phyloP scores from a whole-genome alignment of 2,113 vertebrate species.

The Pangasianodon hypophthalmus region DNA sequence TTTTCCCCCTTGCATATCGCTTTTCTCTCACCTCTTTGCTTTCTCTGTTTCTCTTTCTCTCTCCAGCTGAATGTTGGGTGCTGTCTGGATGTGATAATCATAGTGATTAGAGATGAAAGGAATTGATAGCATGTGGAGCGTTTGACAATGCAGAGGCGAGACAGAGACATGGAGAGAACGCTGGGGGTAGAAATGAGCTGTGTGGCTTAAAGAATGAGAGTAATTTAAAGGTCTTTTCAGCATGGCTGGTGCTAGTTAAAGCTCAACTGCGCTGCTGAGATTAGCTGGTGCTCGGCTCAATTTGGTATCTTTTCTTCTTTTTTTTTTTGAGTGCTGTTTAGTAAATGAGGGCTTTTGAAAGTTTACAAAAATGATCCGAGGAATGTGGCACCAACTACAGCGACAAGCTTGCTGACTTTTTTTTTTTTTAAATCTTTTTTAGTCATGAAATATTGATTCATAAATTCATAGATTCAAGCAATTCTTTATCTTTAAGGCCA shows the following conservation, averaged over 20 bases:
- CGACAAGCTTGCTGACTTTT: not conserved
- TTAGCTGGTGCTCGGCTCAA: not conserved
- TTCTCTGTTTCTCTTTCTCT: not conserved
- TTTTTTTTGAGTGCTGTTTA: not conserved
- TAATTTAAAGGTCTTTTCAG: conserved; percentile 21
- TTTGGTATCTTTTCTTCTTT: not conserved
- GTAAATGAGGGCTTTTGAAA: not conserved
- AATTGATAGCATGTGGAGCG: conserved; percentile 31
- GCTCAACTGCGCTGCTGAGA: conserved; percentile 3
- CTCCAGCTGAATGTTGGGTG: conserved; percentile 13
- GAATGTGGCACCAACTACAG: not conserved
- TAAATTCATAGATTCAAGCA: not conserved
- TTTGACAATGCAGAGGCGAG: conserved; percentile 33
- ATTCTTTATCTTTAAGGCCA: not conserved
- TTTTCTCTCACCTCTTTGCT: conserved; percentile 6
- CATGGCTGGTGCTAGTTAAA: conserved; percentile 2
- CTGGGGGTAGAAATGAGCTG: conserved; percentile 27
- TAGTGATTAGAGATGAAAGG: conserved; percentile 48
- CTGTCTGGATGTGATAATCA: conserved; percentile 50
- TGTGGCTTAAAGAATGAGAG: conserved; percentile 40
- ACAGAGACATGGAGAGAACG: not conserved
- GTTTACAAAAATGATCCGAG: not conserved
- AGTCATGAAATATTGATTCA: not conserved
- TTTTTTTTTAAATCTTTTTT: not conserved
- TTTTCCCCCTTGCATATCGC: conserved; percentile 10